These are phyloP conservation scores for Clitarchus hookeri DNA, from an alignment of 2,888 invertebrate genomes.

Conservation along the genomic window DNA sequence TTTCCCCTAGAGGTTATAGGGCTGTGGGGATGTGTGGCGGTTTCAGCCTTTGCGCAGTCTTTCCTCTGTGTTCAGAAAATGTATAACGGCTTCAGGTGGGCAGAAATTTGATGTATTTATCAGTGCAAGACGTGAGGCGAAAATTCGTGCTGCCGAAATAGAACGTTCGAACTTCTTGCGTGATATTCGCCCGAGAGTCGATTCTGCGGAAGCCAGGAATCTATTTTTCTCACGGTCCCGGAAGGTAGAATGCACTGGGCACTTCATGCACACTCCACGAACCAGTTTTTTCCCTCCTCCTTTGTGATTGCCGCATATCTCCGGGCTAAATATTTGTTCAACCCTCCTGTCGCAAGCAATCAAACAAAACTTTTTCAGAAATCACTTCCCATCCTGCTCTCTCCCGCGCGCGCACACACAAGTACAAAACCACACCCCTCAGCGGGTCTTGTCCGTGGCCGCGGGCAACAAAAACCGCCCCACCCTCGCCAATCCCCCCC, in stretches of 20 bases:
- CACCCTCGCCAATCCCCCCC: background rate
- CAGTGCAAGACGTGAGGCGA: too few relatives aligned
- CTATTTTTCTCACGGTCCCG: background rate
- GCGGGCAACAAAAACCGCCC: background rate
- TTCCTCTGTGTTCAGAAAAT: too few relatives aligned
- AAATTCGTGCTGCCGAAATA: too few relatives aligned
- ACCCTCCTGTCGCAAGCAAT: constrained; percentile 8
- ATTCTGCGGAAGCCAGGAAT: background rate
- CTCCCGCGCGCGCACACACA: background rate
- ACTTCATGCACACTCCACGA: background rate
- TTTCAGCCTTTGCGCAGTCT: too few relatives aligned
- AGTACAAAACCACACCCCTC: background rate
- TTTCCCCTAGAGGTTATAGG: too few relatives aligned
- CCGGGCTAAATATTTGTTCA: constrained; percentile 5
- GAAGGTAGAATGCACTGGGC: background rate
- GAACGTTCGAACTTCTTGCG: too few relatives aligned
- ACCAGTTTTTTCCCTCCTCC: background rate
- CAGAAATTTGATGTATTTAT: too few relatives aligned
- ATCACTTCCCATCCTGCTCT: background rate
- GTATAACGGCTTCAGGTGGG: too few relatives aligned
- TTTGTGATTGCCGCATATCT: constrained; percentile 1
- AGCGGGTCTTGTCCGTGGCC: background rate
- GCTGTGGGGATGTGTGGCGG: too few relatives aligned
- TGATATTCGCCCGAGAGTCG: too few relatives aligned
- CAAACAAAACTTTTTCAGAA: background rate